Evolutionary conservation across 2,888 invertebrate genomes (phyloP).

Genomic region (Rhagonycha lutea): DNA sequence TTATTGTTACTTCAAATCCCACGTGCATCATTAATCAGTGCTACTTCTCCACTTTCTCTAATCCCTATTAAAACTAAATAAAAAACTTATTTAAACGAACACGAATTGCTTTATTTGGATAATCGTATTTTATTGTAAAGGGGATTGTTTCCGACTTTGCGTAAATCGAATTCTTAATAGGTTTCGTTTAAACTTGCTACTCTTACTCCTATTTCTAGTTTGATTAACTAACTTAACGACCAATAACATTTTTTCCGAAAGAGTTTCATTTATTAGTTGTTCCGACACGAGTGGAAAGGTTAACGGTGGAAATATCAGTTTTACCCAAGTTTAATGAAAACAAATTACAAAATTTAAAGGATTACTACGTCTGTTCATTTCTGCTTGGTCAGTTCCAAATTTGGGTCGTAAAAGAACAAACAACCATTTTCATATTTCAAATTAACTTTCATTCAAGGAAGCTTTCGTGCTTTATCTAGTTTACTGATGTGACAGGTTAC

Average conservation of each 20-base stretch:
- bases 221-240: neutral
- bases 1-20: neutral
- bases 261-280: neutral
- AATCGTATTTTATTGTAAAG: conserved; percentile 17
- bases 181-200: neutral
- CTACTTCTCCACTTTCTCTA: neutral
- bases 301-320: neutral
- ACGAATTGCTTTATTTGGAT: conserved; percentile 15
- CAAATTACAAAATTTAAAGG: neutral
- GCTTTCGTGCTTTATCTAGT: conserved; percentile 6
- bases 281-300: neutral
- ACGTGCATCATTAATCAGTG: neutral
- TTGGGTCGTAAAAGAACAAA: conserved; percentile 15
- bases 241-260: neutral
- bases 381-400: conserved; percentile 3
- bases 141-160: conserved; percentile 11
- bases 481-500: conserved; percentile 4
- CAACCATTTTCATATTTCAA: conserved; percentile 19
- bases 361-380: neutral
- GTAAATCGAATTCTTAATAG: neutral
- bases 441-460: conserved; percentile 15
- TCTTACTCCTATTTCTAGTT: neutral
- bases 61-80: neutral
- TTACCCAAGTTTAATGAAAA: neutral
- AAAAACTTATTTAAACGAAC: neutral